Base-by-base conservation (phyloP, 2,113 vertebrate species). In the Nothoprocta perdicaria region DNA sequence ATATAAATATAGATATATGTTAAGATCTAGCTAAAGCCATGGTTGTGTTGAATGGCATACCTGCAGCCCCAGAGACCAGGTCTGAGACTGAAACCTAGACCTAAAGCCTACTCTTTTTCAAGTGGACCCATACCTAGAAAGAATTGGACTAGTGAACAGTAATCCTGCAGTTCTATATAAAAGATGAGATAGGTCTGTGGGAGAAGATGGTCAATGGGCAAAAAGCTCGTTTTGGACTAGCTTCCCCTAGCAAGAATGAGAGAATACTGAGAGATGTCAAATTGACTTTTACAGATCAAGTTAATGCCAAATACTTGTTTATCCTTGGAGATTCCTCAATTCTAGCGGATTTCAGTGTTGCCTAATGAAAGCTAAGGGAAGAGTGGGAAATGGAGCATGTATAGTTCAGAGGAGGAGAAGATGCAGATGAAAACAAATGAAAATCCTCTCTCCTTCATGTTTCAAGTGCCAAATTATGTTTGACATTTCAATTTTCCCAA, bases 401-500 rank as follows among this genome's bases (percentile, higher is more conserved):
- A 90, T 61, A 92, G 88, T 93, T 94, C 78, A 94, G 90, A 92
- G 45, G 41, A 94, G 81, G 74, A 73, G 84, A 74, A 95, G 93
- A 95, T 90, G 83, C 61, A 92, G 88, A 95, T 95, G 92, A 94
- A 95, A 97, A 93, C 94, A 96, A 97, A 95, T 91, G 91, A 90
- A 94, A 97, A 95, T 41, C 65, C 89, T 95, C 95, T 94, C 89
- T 89, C 84, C 93, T 93, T 96, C 94, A 90, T 87, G 88, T 97
- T 97, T 97, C 94, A 97, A 96, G 96, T 94, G 78, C 93, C 97
- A 97, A 97, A 97, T 97, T 96, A 96, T 95, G 95, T 96, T 96
- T 98, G 97, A 97, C 96, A 97, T 97, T 97, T 97, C 97, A 95
- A 97, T 97, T 97, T 96, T 95, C 97, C 97, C 89, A 91, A 97